These are phyloP conservation scores for Nasua narica DNA, from an alignment of 2,797 vertebrate species.

Conservation along the genomic window DNA sequence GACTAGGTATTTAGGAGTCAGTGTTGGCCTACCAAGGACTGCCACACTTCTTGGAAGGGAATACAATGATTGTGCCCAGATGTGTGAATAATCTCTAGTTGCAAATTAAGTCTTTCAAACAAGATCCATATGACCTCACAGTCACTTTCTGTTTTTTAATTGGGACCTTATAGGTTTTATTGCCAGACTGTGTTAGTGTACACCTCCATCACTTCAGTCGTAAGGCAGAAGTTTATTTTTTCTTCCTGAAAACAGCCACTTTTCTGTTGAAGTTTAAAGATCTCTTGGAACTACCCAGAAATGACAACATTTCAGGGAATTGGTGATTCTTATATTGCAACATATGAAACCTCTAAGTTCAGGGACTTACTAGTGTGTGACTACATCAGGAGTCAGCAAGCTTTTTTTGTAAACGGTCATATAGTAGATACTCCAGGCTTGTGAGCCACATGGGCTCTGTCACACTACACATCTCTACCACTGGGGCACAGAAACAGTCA, in stretches of 20 bases:
- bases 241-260: neutral
- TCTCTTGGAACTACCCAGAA: slow-evolving; percentile 13
- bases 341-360: neutral
- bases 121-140: neutral
- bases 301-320: slow-evolving; percentile 7
- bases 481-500: neutral
- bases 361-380: neutral
- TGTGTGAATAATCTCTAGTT: neutral
- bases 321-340: neutral
- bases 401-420: neutral
- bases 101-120: neutral
- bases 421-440: neutral
- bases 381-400: neutral
- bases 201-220: neutral
- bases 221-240: neutral
- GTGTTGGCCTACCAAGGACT: neutral
- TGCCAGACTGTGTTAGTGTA: neutral
- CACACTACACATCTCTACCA: neutral
- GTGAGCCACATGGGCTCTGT: neutral
- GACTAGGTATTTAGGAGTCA: neutral
- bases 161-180: slow-evolving; percentile 28
- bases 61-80: neutral
- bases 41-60: neutral
- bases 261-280: slow-evolving; percentile 39
- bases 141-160: neutral